Evolutionary conservation across 2,797 vertebrate species (phyloP), one percentile per base, ranked within the genome.

Genomic region (Myotis findleyi): DNA sequence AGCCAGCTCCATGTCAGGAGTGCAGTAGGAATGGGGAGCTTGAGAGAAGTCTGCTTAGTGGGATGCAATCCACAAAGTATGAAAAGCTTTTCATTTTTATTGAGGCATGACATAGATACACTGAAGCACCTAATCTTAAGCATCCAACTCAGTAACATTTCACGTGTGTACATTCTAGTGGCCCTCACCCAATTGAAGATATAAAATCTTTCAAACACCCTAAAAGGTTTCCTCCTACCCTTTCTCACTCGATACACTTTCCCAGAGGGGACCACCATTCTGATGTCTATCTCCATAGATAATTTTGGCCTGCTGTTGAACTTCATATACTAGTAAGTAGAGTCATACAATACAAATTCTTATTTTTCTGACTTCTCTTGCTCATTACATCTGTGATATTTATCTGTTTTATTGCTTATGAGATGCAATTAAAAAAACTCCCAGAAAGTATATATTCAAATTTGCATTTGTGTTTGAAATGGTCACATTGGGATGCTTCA

Each of bases 391-490:
- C 47, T 89, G 20, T 93, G 53, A 80, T 30, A 51, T 49, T 33
- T 23, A 30, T 51, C 7, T 47, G 17, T 51, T 49, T 92, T 89
- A 91, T 36, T 41, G 17, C 3, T 10, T 44, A 55, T 47, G 33
- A 76, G 9, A 10, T 75, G 5, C 38, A 21, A 53, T 51, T 91
- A 23, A 72, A 89, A 76, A 36, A 36, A 5, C 8, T 77, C 25
- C 12, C 16, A 55, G 21, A 91, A 86, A 87, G 44, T 10, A 71
- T 10, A 73, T 69, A 68, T 72, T 71, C 53, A 92, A 23, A 49
- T 66, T 23, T 72, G 4, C 33, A 23, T 92, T 76, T 77, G 20
- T 47, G 25, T 89, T 93, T 94, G 64, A 95, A 88, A 57, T 47
- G 3, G 55, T 85, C 62, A 36, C 51, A 3, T 38, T 21, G 55